These are phyloP conservation scores for Oreortyx pictus DNA, from an alignment of 2,797 vertebrate genomes.

Conservation along the genomic window DNA sequence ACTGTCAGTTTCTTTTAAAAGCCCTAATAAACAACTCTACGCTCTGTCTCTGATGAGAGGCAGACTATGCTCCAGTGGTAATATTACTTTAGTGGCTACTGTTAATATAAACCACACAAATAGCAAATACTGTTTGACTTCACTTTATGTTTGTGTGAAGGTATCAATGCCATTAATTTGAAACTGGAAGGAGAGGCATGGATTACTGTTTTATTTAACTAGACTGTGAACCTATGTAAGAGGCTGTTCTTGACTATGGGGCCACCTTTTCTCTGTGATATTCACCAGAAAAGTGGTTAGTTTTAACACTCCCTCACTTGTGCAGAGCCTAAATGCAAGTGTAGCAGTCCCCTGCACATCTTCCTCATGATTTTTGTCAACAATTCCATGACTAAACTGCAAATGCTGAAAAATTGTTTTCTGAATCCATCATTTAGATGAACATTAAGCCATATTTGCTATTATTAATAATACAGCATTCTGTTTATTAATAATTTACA, in stretches of 20 bases:
- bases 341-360: rapidly evolving
- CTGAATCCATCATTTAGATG: not conserved
- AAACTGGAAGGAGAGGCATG: not conserved
- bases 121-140: not conserved
- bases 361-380: not conserved
- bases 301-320: not conserved
- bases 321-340: not conserved
- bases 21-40: not conserved
- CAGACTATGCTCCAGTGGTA: not conserved
- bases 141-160: not conserved
- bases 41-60: not conserved
- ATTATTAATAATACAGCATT: conserved; percentile 47
- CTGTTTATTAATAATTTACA: conserved; percentile 40
- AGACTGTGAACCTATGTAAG: not conserved
- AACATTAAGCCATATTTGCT: not conserved
- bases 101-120: not conserved
- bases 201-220: not conserved
- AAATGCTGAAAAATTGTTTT: not conserved
- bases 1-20: not conserved
- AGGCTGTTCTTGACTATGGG: not conserved
- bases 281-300: not conserved
- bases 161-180: not conserved
- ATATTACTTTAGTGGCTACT: not conserved
- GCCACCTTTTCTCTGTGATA: not conserved
- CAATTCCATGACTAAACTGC: not conserved